Percentiles rank a stretch among this genome's conserved stretches.
phyloP scores from a whole-genome alignment of 2,797 vertebrate genomes.

The Sebastes kiyomatsui region DNA sequence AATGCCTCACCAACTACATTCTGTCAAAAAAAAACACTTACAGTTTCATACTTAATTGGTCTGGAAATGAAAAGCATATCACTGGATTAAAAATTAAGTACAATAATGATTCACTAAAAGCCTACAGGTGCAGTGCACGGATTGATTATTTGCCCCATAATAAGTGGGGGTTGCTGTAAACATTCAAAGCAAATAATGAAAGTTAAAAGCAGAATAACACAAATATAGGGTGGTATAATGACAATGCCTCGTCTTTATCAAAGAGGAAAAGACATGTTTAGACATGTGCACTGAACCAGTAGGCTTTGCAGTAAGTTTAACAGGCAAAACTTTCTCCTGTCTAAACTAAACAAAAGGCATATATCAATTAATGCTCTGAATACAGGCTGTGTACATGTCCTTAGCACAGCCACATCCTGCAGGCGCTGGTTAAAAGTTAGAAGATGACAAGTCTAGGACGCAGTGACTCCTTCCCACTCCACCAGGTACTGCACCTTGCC shows the following conservation, averaged over 20 bases:
- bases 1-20: slow-evolving; percentile 41
- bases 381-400: slow-evolving; percentile 33
- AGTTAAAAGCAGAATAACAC: slow-evolving; percentile 21
- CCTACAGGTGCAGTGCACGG: slow-evolving; percentile 52
- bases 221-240: slow-evolving; percentile 8
- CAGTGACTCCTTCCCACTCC: slow-evolving; percentile 98
- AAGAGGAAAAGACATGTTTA: slow-evolving; percentile 5
- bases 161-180: slow-evolving; percentile 34
- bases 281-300: slow-evolving; percentile 45
- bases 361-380: slow-evolving; percentile 64
- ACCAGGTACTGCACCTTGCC: slow-evolving; percentile 99
- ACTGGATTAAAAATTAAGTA: slow-evolving; percentile 48
- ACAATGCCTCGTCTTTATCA: background rate
- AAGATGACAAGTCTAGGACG: slow-evolving; percentile 85
- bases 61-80: slow-evolving; percentile 52
- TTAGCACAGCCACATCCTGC: slow-evolving; percentile 29
- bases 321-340: slow-evolving; percentile 29
- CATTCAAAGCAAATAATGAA: slow-evolving; percentile 29
- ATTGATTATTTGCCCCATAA: slow-evolving; percentile 20
- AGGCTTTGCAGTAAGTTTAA: slow-evolving; percentile 50
- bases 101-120: slow-evolving; percentile 45
- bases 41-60: slow-evolving; percentile 35
- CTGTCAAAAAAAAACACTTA: background rate
- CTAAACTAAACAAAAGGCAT: slow-evolving; percentile 56
- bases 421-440: slow-evolving; percentile 30